These are phyloP conservation scores for Borostomias antarcticus DNA, from an alignment of 2,797 vertebrate genomes.

Conservation along the genomic window DNA sequence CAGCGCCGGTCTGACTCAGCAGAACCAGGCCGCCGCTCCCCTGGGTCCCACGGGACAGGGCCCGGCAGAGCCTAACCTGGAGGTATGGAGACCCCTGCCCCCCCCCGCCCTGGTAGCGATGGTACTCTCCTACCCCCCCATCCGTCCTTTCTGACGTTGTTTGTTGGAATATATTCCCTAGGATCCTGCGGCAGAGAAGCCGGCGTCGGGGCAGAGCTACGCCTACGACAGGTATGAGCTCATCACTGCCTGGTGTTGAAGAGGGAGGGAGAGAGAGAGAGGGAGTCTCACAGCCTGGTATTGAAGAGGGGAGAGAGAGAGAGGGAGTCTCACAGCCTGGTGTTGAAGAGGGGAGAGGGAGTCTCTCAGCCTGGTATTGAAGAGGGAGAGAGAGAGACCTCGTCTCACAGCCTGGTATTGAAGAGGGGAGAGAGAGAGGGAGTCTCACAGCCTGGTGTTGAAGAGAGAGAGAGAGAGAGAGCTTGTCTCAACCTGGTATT, in stretches of 20 bases:
- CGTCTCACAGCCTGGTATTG: too few species aligned
- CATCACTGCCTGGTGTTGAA: background rate
- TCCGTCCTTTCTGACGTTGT: background rate
- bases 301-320: too few species aligned
- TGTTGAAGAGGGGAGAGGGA: too few species aligned
- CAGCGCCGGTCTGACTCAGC: constrained; percentile 64
- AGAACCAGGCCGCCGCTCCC: constrained; percentile 49
- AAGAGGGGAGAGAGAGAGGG: too few species aligned
- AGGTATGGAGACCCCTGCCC: constrained; percentile 55
- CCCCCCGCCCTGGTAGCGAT: too few species aligned
- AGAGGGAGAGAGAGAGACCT: too few species aligned
- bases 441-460: too few species aligned
- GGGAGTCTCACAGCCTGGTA: background rate
- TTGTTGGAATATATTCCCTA: constrained; percentile 41
- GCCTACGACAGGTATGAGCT: constrained; percentile 77
- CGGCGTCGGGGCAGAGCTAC: constrained; percentile 68
- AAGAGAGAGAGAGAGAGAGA: too few species aligned
- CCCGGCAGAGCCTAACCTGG: constrained; percentile 51
- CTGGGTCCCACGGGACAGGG: constrained; percentile 49
- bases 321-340: too few species aligned
- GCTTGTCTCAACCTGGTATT: too few species aligned
- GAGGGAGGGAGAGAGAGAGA: background rate
- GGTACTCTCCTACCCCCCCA: background rate
- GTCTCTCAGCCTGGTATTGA: too few species aligned
- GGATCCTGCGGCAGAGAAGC: constrained; percentile 73